Conservation (phyloP, 2,113 vertebrate species). For the Cyrtonyx montezumae region DNA sequence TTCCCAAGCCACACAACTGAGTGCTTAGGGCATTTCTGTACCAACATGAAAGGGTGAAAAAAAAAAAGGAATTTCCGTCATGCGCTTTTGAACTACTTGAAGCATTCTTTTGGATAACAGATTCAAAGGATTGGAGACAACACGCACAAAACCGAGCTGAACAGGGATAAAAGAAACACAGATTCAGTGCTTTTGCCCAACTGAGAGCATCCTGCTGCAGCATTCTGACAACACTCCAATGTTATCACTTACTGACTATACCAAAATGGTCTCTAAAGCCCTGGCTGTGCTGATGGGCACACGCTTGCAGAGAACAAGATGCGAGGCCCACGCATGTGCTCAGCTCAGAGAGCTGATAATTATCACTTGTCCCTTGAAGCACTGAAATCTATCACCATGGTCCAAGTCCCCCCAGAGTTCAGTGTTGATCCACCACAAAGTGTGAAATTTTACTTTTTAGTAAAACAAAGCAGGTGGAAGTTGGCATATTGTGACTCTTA, state of each 20-base stretch:
- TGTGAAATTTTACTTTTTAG: not conserved
- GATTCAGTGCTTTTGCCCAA: not conserved
- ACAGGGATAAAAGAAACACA: not conserved
- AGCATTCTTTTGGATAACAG: not conserved
- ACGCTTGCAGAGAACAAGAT: not conserved
- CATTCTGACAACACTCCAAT: not conserved
- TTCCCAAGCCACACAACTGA: not conserved
- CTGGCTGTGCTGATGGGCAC: not conserved
- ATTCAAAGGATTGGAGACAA: not conserved
- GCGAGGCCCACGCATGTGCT: not conserved
- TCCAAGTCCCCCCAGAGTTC: accelerated
- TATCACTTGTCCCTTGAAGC: not conserved
- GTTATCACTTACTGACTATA: not conserved
- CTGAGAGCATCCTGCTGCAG: not conserved
- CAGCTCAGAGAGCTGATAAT: not conserved
- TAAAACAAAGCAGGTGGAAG: not conserved
- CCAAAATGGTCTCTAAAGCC: not conserved
- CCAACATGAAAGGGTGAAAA: not conserved
- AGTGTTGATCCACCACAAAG: not conserved
- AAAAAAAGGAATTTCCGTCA: not conserved
- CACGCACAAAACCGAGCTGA: not conserved
- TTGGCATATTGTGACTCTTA: not conserved
- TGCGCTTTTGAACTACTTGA: slow-evolving; percentile 22
- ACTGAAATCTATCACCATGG: accelerated
- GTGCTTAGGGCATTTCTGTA: not conserved